phyloP scores from a whole-genome alignment of 2,888 invertebrate genomes.

The Didymodactylos carnosus region DNA sequence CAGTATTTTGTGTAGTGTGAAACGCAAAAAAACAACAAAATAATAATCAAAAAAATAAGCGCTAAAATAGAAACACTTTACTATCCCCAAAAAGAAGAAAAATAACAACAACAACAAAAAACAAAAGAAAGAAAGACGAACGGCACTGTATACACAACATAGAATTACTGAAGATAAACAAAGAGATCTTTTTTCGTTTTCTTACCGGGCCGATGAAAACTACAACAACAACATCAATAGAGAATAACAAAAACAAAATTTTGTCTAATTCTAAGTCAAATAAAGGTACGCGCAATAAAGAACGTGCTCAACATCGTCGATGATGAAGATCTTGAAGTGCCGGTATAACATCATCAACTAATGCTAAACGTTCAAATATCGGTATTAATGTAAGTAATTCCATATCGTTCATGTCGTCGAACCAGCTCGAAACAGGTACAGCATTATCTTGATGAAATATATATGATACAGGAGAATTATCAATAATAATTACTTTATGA shows the following conservation, averaged over 20 bases:
- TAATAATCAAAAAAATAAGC: too few relatives aligned
- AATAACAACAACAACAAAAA: neutral
- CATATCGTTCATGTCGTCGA: constrained; percentile 92
- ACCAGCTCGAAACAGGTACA: constrained; percentile 97
- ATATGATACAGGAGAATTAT: constrained; percentile 98
- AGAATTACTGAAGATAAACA: too few relatives aligned
- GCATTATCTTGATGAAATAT: constrained; percentile 99
- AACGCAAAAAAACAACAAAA: too few relatives aligned
- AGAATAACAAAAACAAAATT: neutral
- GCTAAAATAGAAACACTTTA: too few relatives aligned
- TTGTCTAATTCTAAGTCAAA: neutral
- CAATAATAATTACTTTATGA: constrained; percentile 86
- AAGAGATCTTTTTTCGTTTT: too few relatives aligned
- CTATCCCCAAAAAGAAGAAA: too few relatives aligned
- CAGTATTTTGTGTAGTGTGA: too few relatives aligned
- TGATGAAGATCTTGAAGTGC: constrained; percentile 3
- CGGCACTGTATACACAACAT: neutral
- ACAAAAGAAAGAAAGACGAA: neutral
- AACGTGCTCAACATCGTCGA: neutral
- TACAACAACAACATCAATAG: too few relatives aligned
- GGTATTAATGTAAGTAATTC: constrained; percentile 90
- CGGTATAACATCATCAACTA: constrained; percentile 35
- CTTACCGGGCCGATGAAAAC: too few relatives aligned
- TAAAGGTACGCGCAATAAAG: neutral
- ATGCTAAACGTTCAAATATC: constrained; percentile 86